These are phyloP conservation scores for Nyctereutes procyonoides DNA, from an alignment of 2,113 vertebrate species.

Conservation along the genomic window DNA sequence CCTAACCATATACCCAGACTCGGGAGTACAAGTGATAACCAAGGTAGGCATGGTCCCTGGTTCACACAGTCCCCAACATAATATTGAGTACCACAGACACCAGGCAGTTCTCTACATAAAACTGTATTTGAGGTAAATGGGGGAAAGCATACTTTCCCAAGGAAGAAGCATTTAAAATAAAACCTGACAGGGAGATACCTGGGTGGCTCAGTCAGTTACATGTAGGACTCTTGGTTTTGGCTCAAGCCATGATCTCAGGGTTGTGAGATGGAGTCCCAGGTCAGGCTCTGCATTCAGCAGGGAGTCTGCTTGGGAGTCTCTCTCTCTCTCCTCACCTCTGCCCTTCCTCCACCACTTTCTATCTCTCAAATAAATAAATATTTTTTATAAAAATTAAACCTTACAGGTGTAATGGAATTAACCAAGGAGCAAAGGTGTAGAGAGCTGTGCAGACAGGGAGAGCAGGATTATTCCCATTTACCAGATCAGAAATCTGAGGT, in stretches of 20 bases:
- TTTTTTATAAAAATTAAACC: background rate
- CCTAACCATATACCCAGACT: background rate
- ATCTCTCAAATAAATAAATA: background rate
- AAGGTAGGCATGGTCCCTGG: background rate
- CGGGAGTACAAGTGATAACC: background rate
- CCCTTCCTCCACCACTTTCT: background rate
- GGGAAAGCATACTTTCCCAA: background rate
- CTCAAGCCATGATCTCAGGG: background rate
- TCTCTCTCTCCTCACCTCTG: background rate
- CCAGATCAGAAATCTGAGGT: background rate
- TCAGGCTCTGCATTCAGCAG: background rate
- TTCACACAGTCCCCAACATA: background rate
- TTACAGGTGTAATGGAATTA: background rate
- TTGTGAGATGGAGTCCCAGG: background rate
- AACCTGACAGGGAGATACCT: background rate
- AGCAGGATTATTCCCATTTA: background rate
- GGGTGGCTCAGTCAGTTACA: background rate
- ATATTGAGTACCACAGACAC: background rate
- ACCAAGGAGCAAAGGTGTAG: background rate
- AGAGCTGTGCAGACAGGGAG: background rate
- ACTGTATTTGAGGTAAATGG: background rate
- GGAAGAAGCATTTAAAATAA: background rate
- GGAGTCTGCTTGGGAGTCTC: background rate
- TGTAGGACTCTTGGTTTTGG: background rate
- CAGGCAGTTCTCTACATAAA: background rate